Evolutionary conservation across 1,140 invertebrate species (phyloP), one percentile per base, ranked within the genome.

Genomic region (Drosophila dunni): DNA sequence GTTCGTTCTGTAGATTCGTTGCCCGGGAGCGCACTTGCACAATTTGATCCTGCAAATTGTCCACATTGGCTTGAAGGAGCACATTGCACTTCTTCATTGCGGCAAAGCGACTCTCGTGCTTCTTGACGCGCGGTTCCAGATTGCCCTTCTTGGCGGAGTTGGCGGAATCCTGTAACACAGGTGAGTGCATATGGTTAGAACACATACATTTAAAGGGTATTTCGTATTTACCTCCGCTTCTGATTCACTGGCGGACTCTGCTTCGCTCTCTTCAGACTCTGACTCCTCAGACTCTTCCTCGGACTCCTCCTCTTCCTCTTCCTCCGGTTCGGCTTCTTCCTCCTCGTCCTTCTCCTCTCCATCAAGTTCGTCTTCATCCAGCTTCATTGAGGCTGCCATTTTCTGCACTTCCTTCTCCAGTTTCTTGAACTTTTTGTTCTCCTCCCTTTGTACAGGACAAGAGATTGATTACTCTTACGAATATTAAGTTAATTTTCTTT

Each of bases 351-450:
- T 93, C 68, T 96, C 95, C 46, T 95, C 94, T 45, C 95, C 94
- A 38, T 95, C 95, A 11, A 95, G 95, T 4, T 96, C 95, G n/a
- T 96, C 96, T 10, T 96, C 95, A 3, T 94, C 94, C 76, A 96
- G 96, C 67, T 95, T 96, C 95, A 97, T 96, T 64, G 97, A 93
- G 13, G 95, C 95, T 0, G 96, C 96, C 96, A 98, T 97, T 93
- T 97, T 97, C 78, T 97, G 96, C 3, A 97, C 96, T 93, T 98
- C 97, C 77, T 96, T 97, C 91, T 97, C 96, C 36, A 98, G 90
- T 51, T 94, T 94, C 82, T 95, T 96, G 82, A 95, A 96, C 91
- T 96, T 96, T 77, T 95, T 95, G 77, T 95, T 96, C 77, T 96
- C 96, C 46, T 95, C 95, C 78, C 94, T 94, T 69, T 13, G 84